phyloP scores from a whole-genome alignment of 2,888 invertebrate genomes.

The Norana najaformis region DNA sequence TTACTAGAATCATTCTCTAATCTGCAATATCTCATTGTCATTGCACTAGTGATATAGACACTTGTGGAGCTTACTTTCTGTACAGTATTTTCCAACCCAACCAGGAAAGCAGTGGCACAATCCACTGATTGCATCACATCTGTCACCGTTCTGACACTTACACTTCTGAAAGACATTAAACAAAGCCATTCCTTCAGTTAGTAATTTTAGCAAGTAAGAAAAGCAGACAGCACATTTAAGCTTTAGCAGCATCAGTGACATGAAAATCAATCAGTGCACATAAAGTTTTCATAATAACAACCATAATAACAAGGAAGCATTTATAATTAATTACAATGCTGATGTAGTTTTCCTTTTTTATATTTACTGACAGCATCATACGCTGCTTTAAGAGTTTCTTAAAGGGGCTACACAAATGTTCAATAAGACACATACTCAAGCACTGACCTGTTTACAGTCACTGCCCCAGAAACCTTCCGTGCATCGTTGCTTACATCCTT shows the following conservation, averaged over 20 bases:
- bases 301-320: background rate
- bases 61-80: conserved; percentile 50
- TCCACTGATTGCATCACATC: conserved; percentile 57
- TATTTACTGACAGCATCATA: background rate
- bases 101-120: conserved; percentile 60
- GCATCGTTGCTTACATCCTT: conserved; percentile 40
- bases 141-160: conserved; percentile 57
- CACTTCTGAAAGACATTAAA: background rate
- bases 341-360: background rate
- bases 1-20: no score
- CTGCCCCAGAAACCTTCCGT: conserved; percentile 50
- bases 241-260: background rate
- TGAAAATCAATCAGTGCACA: background rate
- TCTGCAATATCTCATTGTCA: background rate
- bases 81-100: conserved; percentile 61
- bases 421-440: background rate
- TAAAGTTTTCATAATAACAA: background rate
- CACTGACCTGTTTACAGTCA: conserved; percentile 33
- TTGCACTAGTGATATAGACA: background rate
- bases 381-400: background rate
- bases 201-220: background rate
- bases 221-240: background rate
- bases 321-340: background rate
- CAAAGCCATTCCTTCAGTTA: background rate
- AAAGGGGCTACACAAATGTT: background rate